A percentile compares a stretch with the other conserved stretches of the same genome.
phyloP scores from a whole-genome alignment of 2,888 invertebrate species.

The Noctua janthina region DNA sequence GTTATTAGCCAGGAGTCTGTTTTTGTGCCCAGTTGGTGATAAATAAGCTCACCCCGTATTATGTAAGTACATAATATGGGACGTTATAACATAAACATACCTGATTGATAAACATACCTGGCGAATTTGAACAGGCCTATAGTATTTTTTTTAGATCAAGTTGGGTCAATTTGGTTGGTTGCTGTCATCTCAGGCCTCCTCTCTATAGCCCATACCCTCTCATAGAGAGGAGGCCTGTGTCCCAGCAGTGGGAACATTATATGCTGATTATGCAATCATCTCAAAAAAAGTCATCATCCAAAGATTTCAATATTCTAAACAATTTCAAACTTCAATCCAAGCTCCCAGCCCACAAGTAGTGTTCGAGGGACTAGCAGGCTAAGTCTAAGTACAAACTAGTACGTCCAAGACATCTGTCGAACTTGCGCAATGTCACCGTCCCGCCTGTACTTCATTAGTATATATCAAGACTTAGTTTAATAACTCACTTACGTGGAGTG shows the following conservation, averaged over 20 bases:
- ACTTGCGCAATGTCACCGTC: slow-evolving; percentile 72
- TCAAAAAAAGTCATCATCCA: neutral
- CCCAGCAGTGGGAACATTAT: too few relatives aligned
- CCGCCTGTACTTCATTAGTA: slow-evolving; percentile 62
- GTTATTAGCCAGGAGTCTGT: too few relatives aligned
- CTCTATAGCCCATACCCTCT: too few relatives aligned
- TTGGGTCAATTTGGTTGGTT: neutral
- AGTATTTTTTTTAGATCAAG: too few relatives aligned
- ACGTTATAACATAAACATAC: too few relatives aligned
- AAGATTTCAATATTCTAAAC: neutral
- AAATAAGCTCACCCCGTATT: too few relatives aligned
- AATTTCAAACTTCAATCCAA: neutral
- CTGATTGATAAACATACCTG: too few relatives aligned
- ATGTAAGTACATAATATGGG: too few relatives aligned
- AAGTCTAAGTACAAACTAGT: slow-evolving; percentile 69
- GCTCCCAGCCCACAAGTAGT: slow-evolving; percentile 38
- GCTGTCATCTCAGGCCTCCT: neutral
- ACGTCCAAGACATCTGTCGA: slow-evolving; percentile 77
- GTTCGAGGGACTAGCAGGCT: slow-evolving; percentile 27
- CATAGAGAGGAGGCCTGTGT: too few relatives aligned
- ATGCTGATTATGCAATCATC: too few relatives aligned
- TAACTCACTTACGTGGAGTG: slow-evolving; percentile 52
- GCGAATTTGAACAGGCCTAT: too few relatives aligned
- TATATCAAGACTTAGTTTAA: slow-evolving; percentile 59
- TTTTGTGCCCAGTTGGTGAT: too few relatives aligned